Percentiles rank a stretch among this genome's conserved stretches.
phyloP scores from a whole-genome alignment of 2,888 invertebrate genomes.

The Ennomos quercinarius region DNA sequence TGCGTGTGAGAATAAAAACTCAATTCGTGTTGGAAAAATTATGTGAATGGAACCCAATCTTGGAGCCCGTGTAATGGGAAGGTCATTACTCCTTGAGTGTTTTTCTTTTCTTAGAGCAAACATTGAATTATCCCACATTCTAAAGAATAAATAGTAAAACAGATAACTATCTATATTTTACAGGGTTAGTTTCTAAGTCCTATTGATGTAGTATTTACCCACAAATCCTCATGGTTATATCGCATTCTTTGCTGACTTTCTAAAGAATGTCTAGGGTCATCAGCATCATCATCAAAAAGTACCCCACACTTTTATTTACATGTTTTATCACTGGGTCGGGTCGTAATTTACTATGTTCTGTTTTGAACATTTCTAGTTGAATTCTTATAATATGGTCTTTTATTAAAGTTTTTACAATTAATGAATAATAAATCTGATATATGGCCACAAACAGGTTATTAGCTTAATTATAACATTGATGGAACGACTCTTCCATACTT shows the following conservation, averaged over 20 bases:
- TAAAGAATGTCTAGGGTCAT: constrained; percentile 64
- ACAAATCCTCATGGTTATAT: constrained; percentile 35
- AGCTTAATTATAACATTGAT: constrained; percentile 44
- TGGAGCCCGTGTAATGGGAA: constrained; percentile 33
- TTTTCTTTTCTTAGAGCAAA: constrained; percentile 61
- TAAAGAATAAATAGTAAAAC: no score
- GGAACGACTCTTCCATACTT: constrained; percentile 49
- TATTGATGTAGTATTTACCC: no score
- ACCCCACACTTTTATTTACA: constrained; percentile 24
- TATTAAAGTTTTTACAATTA: constrained; percentile 29
- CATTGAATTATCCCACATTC: constrained; percentile 51
- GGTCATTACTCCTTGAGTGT: constrained; percentile 40
- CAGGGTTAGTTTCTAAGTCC: no score
- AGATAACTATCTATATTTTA: no score
- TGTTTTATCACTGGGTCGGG: neutral
- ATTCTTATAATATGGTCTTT: constrained; percentile 17
- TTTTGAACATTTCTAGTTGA: neutral
- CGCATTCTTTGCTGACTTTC: constrained; percentile 69
- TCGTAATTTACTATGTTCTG: constrained; percentile 10
- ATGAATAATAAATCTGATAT: constrained; percentile 31
- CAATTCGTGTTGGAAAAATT: constrained; percentile 29
- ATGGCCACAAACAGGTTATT: constrained; percentile 45
- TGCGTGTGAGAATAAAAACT: constrained; percentile 34
- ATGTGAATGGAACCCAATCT: constrained; percentile 47
- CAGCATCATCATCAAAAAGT: constrained; percentile 61